Evolutionary conservation across 2,113 vertebrate genomes (phyloP).

Genomic region (Suncus etruscus): DNA sequence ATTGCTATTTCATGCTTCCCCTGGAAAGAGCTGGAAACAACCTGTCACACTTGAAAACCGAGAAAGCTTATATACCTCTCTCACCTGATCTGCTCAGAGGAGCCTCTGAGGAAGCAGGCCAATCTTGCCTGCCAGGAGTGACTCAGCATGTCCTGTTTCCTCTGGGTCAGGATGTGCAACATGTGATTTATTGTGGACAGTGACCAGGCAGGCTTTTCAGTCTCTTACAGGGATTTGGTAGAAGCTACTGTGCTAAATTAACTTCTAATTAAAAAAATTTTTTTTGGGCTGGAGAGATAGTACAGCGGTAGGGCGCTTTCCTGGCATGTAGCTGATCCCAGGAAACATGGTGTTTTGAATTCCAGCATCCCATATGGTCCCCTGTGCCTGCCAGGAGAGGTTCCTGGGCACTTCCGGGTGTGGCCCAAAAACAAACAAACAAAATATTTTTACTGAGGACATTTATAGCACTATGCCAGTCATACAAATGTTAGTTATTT

Average conservation of each 20-base stretch:
- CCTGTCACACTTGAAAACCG: neutral
- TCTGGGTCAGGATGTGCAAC: neutral
- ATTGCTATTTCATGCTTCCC: neutral
- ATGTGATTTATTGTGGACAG: fast-evolving
- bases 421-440: too few species aligned
- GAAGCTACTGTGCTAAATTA: neutral
- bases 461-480: neutral
- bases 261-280: neutral
- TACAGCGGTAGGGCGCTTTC: too few species aligned
- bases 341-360: too few species aligned
- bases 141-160: neutral
- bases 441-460: neutral
- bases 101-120: neutral
- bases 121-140: neutral
- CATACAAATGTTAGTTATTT: neutral
- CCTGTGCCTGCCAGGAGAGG: too few species aligned
- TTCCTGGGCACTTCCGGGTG: too few species aligned
- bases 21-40: neutral
- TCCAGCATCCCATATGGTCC: too few species aligned
- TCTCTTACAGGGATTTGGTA: neutral
- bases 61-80: neutral
- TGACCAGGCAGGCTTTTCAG: neutral
- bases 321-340: too few species aligned
- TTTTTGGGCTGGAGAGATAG: too few species aligned
- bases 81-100: neutral